These are phyloP conservation scores for Patagioenas fasciata DNA, from an alignment of 2,113 vertebrate species.

Conservation along the genomic window DNA sequence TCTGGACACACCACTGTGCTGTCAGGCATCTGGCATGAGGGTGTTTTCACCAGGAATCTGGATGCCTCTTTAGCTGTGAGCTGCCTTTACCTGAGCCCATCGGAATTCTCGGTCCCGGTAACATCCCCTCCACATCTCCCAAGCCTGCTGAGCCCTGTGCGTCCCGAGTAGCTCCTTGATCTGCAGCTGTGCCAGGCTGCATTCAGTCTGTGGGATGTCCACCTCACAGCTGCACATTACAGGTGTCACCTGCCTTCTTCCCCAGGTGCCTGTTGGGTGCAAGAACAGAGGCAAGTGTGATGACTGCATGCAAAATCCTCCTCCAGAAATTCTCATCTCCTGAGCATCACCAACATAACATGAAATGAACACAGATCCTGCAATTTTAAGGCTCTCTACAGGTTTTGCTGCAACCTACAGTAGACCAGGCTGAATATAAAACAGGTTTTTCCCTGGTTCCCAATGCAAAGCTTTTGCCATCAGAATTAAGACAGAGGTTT, in stretches of 20 bases:
- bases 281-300: not conserved
- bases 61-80: not conserved
- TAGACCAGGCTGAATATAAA: not conserved
- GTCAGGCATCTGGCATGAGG: not conserved
- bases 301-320: not conserved
- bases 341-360: accelerated
- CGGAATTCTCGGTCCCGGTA: accelerated
- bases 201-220: not conserved
- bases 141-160: not conserved
- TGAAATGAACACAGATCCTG: not conserved
- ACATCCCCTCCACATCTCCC: not conserved
- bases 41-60: not conserved
- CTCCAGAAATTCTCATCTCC: not conserved
- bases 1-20: accelerated
- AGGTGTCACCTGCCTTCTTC: not conserved
- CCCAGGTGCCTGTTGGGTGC: not conserved
- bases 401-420: conserved; percentile 2
- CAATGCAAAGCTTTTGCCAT: not conserved
- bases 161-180: not conserved
- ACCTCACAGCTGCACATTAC: accelerated
- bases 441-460: not conserved
- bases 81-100: not conserved
- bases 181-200: not conserved
- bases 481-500: not conserved
- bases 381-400: not conserved